Evolutionary conservation across 1,140 invertebrate genomes (phyloP), one percentile per base, ranked within the genome.

Genomic region (Tetragnatha versicolor): DNA sequence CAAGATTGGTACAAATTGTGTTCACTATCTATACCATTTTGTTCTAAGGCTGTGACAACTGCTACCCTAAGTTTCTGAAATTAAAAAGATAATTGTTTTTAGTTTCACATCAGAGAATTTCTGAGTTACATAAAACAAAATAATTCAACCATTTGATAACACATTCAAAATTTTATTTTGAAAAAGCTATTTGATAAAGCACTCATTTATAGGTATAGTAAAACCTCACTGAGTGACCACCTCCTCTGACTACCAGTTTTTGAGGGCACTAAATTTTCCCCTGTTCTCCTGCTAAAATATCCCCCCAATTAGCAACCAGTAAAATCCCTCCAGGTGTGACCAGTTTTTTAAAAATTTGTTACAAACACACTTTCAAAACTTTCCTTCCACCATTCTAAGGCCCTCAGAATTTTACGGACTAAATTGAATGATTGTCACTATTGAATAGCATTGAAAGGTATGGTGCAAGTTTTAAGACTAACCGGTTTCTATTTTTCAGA

Each of bases 61-160:
- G 73, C 73, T 14, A 37, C 47, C 22, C 73, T 27, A n/a, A 77
- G 25, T 77, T 77, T 77, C 73, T 77, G 25, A 10, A 20, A 22
- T 29, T 9, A 60, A 25, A 14, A 39, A 39, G 17, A 29, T 25
- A 47, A 47, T n/a, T 47, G 2, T 20, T 12, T 12, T 47, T 47
- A 47, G 17, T 20, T 47, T 47, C 45, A n/a, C 22, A 5, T 17
- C 45, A 14, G 22, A n/a, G 17, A n/a, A 17, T 47, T 47, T 20
- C 22, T 47, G 17, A 47, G 45, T 17, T 47, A 20, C 22, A n/a
- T n/a, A 47, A n/a, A 20, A 47, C 7, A 47, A 6, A 12, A n/a
- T n/a, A n/a, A n/a, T n/a, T n/a, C 22, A n/a, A n/a, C 17, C 12
- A n/a, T 47, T 2, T 47, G 45, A n/a, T 47, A 20, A 7, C 45